Evolutionary conservation across 2,113 vertebrate species (phyloP).

Genomic region (Oreochromis niloticus): DNA sequence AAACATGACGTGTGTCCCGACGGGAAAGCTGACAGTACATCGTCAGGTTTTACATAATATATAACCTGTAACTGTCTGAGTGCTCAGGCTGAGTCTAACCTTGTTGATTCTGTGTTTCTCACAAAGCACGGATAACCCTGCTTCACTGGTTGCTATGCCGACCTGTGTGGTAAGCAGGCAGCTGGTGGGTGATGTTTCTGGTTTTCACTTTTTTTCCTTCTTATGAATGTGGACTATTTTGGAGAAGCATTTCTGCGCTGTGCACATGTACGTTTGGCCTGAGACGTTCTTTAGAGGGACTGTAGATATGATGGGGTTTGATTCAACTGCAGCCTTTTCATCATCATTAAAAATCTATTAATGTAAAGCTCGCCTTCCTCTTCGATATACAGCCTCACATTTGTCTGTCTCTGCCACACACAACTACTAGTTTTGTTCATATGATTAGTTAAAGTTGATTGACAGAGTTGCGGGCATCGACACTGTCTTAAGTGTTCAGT

Average conservation of each 20-base stretch:
- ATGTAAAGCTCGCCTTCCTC: background rate
- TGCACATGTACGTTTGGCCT: background rate
- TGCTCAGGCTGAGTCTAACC: background rate
- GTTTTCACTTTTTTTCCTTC: background rate
- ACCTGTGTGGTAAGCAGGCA: constrained; percentile 29
- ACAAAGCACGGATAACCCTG: constrained; percentile 6
- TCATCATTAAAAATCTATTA: background rate
- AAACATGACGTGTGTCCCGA: background rate
- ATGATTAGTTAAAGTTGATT: background rate
- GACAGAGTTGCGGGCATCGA: background rate
- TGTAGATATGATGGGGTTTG: background rate
- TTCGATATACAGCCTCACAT: background rate
- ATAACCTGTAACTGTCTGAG: background rate
- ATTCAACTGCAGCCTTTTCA: background rate
- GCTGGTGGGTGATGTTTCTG: constrained; percentile 4
- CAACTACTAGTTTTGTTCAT: too few species aligned
- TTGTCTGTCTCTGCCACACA: background rate
- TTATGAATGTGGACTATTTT: background rate
- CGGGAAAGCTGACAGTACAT: background rate
- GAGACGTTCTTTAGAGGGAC: background rate
- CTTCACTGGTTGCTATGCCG: constrained; percentile 40
- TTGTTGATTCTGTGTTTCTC: background rate
- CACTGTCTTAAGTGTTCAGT: background rate
- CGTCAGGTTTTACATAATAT: background rate
- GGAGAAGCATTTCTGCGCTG: background rate